Evolutionary conservation across 2,888 invertebrate species (phyloP).

Genomic region (Lysandra coridon): DNA sequence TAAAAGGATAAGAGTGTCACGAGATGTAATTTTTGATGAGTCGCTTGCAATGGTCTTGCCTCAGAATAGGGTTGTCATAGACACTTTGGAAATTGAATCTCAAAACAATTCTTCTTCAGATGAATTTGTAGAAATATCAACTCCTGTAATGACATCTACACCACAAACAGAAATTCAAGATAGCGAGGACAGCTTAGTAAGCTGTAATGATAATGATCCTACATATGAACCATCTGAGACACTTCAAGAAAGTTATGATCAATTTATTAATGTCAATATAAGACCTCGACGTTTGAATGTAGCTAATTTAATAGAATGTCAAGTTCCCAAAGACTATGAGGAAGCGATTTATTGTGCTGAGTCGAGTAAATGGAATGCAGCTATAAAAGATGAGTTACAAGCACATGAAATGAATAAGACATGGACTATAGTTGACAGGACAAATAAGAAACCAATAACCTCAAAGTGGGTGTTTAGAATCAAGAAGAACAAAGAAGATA

Average conservation of each 20-base stretch:
- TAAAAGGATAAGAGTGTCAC: conserved; percentile 30
- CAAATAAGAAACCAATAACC: conserved; percentile 39
- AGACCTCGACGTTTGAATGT: too few relatives aligned
- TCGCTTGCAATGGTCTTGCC: too few relatives aligned
- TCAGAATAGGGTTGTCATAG: too few relatives aligned
- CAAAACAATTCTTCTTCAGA: too few relatives aligned
- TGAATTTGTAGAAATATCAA: too few relatives aligned
- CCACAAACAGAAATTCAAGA: too few relatives aligned
- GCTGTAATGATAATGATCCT: conserved; percentile 37
- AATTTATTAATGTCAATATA: too few relatives aligned
- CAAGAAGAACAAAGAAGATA: conserved; percentile 39
- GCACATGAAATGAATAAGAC: conserved; percentile 43
- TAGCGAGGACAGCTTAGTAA: conserved; percentile 37
- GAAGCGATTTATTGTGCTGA: conserved; percentile 42
- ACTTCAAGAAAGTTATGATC: conserved; percentile 29
- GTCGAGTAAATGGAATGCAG: conserved; percentile 37
- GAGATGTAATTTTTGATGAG: conserved; percentile 43
- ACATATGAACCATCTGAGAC: conserved; percentile 41
- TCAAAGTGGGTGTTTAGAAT: conserved; percentile 44
- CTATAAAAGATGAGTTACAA: conserved; percentile 41
- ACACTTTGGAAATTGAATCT: too few relatives aligned
- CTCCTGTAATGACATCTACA: too few relatives aligned
- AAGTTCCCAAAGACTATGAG: conserved; percentile 41
- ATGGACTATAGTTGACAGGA: conserved; percentile 39
- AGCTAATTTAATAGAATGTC: conserved; percentile 34